Conservation (phyloP, 2,113 vertebrate species). For the Vireo altiloquus region DNA sequence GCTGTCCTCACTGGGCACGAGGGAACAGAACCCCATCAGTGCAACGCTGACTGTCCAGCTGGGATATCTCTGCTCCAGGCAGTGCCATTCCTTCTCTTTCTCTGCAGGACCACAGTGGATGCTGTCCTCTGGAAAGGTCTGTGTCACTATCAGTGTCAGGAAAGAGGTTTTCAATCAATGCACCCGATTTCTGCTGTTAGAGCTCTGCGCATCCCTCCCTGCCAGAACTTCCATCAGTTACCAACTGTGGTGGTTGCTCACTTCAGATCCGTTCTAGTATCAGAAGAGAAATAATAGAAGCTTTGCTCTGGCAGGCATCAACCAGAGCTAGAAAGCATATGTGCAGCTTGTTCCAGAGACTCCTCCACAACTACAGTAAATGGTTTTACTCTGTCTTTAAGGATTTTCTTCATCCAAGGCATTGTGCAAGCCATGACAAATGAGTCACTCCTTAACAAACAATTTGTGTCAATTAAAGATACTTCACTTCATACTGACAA, state of each 20-base stretch:
- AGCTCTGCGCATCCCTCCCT: not conserved
- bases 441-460: not conserved
- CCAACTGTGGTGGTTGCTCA: slow-evolving; percentile 5
- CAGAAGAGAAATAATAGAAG: not conserved
- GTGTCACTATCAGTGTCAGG: not conserved
- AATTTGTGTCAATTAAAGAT: not conserved
- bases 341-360: not conserved
- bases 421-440: not conserved
- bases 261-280: not conserved
- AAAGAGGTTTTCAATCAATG: not conserved
- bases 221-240: not conserved
- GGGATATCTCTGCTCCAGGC: not conserved
- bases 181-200: not conserved
- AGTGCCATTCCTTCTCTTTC: not conserved
- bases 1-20: rapidly evolving
- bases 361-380: not conserved
- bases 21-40: not conserved
- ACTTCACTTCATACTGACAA: not conserved
- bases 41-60: not conserved
- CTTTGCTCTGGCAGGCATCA: slow-evolving; percentile 9
- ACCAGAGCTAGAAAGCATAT: not conserved
- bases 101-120: not conserved
- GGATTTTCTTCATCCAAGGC: not conserved
- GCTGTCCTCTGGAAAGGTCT: not conserved
- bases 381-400: not conserved